Evolutionary conservation across 2,888 invertebrate genomes (phyloP), one percentile per base, ranked within the genome.

Genomic region (Megalurothrips usitatus): DNA sequence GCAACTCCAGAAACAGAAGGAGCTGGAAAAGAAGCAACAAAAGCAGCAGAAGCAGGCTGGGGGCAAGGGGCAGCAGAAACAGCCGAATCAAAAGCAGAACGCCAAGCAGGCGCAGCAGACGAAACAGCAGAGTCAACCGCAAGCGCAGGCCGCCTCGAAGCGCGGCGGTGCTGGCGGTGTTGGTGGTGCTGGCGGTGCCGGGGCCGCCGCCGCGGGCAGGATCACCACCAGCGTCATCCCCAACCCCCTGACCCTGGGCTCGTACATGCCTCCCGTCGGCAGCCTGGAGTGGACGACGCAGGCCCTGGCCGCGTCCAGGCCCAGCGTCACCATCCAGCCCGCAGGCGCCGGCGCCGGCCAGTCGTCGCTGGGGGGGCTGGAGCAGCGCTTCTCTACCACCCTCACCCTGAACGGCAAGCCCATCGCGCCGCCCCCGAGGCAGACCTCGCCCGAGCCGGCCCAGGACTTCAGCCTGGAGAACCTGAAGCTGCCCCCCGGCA

Each of bases 401-500:
- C 79, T 49, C 14, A 47, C 79, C 8, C 23, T 49, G 10, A 79
- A 79, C 43, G 79, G 79, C 8, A 80, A 80, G 12, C 80, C 80
- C 19, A 28, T 81, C 49, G 80, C 80, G 11, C 81, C 83, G 10
- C 48, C 78, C 6, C 81, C 83, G 52, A 83, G 84, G 79, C 82
- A 84, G 79, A 84, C 84, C 10, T 84, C 84, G 63, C 84, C 84
- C 28, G 84, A 85, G 17, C 84, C 85, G 19, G 84, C 84, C 81
- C 85, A 85, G 81, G 82, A 82, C 80, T 84, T 85, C 81, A 84
- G 84, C 81, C 82, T 92, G 81, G 91, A 92, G 12, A 91, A 92
- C 83, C 85, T 93, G 28, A 89, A 89, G 68, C 87, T 94, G 78
- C 94, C 94, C 0, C 94, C 94, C 0, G 94, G 94, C n/a, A 94